These are phyloP conservation scores for Dufourea novaeangliae DNA, from an alignment of 1,140 invertebrate species.

Conservation along the genomic window DNA sequence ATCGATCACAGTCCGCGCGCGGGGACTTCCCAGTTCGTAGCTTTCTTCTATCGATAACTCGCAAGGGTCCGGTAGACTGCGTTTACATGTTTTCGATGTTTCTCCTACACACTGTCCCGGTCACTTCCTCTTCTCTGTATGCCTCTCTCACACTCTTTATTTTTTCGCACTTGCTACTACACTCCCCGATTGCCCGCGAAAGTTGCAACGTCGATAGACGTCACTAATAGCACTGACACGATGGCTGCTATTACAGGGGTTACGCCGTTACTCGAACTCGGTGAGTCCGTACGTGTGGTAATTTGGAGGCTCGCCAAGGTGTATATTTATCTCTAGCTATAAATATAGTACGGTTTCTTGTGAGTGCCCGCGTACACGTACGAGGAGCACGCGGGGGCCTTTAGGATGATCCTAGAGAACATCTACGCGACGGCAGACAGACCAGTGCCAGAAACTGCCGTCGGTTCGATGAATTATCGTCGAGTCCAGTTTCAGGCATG, in stretches of 20 bases:
- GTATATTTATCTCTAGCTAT: slow-evolving; percentile 81
- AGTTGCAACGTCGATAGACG: slow-evolving; percentile 49
- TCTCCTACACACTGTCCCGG: neutral
- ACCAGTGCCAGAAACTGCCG: neutral
- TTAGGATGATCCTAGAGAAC: slow-evolving; percentile 34
- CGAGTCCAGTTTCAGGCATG: neutral
- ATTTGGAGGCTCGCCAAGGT: slow-evolving; percentile 76
- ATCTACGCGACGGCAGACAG: neutral
- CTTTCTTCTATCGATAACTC: neutral
- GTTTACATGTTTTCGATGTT: slow-evolving; percentile 21
- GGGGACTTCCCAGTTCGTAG: neutral
- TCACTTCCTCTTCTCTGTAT: too few relatives aligned
- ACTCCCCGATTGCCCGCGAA: slow-evolving; percentile 4
- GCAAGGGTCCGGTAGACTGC: neutral
- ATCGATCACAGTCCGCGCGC: neutral
- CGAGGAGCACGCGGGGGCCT: neutral
- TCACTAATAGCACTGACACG: slow-evolving; percentile 69
- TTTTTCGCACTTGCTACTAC: neutral
- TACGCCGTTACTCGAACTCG: slow-evolving; percentile 65
- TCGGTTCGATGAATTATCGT: slow-evolving; percentile 2
- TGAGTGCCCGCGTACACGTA: slow-evolving; percentile 5
- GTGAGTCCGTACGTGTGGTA: slow-evolving; percentile 64
- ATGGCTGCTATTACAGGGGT: slow-evolving; percentile 75
- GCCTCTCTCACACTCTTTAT: neutral
- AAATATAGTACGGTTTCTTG: slow-evolving; percentile 72